Evolutionary conservation across 2,888 invertebrate species (phyloP).

Genomic region (Cheilosia variabilis): DNA sequence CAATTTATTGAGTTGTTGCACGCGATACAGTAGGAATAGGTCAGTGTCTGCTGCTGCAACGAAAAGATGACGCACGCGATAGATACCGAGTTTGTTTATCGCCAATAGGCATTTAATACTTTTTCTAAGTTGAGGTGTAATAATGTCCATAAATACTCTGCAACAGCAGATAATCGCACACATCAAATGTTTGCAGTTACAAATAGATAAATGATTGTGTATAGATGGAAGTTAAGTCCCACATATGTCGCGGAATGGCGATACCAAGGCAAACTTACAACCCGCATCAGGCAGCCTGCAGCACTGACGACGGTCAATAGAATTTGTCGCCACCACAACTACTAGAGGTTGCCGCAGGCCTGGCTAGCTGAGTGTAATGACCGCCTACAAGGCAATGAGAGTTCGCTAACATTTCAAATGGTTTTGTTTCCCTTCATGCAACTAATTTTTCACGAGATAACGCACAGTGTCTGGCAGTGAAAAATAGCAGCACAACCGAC

Average conservation of each 20-base stretch:
- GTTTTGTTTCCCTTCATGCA: slow-evolving; percentile 41
- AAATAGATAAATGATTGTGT: background rate
- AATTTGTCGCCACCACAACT: slow-evolving; percentile 58
- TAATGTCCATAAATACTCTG: slow-evolving; percentile 68
- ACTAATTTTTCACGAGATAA: slow-evolving; percentile 67
- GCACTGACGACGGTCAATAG: slow-evolving; percentile 71
- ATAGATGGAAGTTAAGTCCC: slow-evolving; percentile 34
- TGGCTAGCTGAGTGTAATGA: slow-evolving; percentile 64
- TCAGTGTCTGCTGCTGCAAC: slow-evolving; percentile 60
- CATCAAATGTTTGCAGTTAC: slow-evolving; percentile 29
- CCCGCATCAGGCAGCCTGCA: slow-evolving; percentile 20
- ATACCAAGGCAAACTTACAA: slow-evolving; percentile 60
- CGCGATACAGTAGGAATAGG: slow-evolving; percentile 75
- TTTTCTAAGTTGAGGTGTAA: slow-evolving; percentile 59
- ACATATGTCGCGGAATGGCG: slow-evolving; percentile 43
- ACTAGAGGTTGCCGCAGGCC: slow-evolving; percentile 46
- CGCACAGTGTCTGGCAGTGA: slow-evolving; percentile 25
- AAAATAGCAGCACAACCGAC: slow-evolving; percentile 6
- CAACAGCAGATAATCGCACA: slow-evolving; percentile 39
- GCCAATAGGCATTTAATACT: slow-evolving; percentile 40
- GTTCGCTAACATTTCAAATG: slow-evolving; percentile 72
- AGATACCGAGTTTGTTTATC: slow-evolving; percentile 38
- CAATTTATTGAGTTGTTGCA: slow-evolving; percentile 73
- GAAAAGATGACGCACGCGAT: slow-evolving; percentile 60
- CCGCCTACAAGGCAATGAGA: slow-evolving; percentile 73